These are phyloP conservation scores for Urocynchramus pylzowi DNA, from an alignment of 2,113 vertebrate genomes.

Conservation along the genomic window DNA sequence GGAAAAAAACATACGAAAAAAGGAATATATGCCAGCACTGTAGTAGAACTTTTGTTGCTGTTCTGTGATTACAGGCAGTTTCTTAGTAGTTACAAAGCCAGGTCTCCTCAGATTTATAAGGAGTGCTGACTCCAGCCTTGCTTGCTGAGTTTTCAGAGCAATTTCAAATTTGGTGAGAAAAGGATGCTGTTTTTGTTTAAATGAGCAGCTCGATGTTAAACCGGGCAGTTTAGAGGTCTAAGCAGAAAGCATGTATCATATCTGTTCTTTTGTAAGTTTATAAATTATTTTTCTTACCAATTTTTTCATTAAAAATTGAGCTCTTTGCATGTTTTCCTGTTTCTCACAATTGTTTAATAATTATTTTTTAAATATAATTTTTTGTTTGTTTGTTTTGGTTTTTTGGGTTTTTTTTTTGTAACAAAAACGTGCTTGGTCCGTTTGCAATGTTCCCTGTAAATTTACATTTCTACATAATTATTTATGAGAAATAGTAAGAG, in stretches of 20 bases:
- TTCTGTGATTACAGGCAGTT: not conserved
- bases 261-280: not conserved
- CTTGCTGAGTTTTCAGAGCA: not conserved
- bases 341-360: not conserved
- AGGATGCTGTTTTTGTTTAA: not conserved
- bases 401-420: not conserved
- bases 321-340: not conserved
- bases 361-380: not conserved
- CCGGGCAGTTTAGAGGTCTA: not conserved
- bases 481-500: conserved; percentile 29
- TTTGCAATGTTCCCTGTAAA: not conserved
- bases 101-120: not conserved
- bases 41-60: not conserved
- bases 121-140: not conserved
- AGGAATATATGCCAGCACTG: not conserved
- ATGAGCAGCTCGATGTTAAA: not conserved
- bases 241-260: not conserved
- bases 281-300: not conserved
- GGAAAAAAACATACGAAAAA: not conserved
- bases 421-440: not conserved
- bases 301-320: not conserved
- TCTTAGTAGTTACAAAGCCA: not conserved
- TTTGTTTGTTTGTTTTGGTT: not conserved
- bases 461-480: conserved; percentile 16
- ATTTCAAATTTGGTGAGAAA: not conserved